Evolutionary conservation across 2,888 invertebrate species (phyloP).

Genomic region (Liodrosophila aerea): DNA sequence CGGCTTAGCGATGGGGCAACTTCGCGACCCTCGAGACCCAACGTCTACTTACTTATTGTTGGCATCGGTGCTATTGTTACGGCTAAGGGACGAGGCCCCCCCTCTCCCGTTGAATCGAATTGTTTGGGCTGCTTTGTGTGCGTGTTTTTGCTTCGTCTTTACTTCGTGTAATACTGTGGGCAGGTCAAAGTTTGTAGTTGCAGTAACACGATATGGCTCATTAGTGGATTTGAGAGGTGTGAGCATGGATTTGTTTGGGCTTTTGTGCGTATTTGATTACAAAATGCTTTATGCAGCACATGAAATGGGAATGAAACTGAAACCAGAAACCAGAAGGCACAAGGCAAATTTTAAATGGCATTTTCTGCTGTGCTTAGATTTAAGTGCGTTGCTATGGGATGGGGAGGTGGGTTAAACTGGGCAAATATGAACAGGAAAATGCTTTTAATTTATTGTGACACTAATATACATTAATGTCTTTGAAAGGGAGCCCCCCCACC

Average conservation of each 20-base stretch:
- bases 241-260: constrained; percentile 14
- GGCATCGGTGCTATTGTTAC: constrained; percentile 34
- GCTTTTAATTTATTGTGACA: constrained; percentile 78
- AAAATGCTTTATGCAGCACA: constrained; percentile 39
- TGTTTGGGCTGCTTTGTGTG: constrained; percentile 10
- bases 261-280: constrained; percentile 59
- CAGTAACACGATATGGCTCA: constrained; percentile 64
- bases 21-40: constrained; percentile 42
- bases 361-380: constrained; percentile 57
- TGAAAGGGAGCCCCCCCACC: constrained; percentile 13
- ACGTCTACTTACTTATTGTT: constrained; percentile 12
- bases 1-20: constrained; percentile 57
- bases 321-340: constrained; percentile 21
- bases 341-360: constrained; percentile 47
- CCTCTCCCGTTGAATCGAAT: too few species aligned
- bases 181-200: constrained; percentile 40
- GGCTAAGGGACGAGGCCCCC: constrained; percentile 3
- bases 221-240: constrained; percentile 51
- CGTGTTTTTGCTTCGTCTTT: constrained; percentile 8
- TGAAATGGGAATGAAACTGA: neutral
- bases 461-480: constrained; percentile 76
- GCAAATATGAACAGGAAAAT: constrained; percentile 77
- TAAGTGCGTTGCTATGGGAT: constrained; percentile 55
- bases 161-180: constrained; percentile 24
- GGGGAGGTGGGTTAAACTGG: neutral